These are phyloP conservation scores for Platalea minor DNA, from an alignment of 2,797 vertebrate genomes.

Conservation along the genomic window DNA sequence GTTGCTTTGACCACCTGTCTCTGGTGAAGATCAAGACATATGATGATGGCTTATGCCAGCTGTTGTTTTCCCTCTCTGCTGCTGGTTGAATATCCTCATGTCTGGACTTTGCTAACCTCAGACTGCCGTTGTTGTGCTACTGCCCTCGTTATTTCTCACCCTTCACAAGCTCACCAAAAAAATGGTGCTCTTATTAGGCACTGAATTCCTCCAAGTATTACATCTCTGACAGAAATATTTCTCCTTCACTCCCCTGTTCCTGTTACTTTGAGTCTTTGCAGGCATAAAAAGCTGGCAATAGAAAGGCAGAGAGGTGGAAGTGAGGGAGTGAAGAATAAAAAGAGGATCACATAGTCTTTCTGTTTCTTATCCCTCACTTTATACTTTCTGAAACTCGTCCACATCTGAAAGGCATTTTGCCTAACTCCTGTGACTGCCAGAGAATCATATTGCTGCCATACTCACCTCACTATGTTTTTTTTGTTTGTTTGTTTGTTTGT, in stretches of 20 bases:
- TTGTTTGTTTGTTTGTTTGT: background rate
- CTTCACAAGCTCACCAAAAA: background rate
- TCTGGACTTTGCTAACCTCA: constrained; percentile 26
- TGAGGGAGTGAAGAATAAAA: background rate
- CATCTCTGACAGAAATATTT: constrained; percentile 41
- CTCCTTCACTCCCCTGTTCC: background rate
- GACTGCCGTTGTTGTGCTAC: background rate
- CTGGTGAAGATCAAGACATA: constrained; percentile 59
- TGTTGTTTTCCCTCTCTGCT: constrained; percentile 64
- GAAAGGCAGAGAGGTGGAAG: background rate
- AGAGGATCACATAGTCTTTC: background rate
- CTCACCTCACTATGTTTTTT: background rate
- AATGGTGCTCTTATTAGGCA: background rate
- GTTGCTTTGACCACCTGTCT: constrained; percentile 67
- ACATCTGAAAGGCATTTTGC: constrained; percentile 51
- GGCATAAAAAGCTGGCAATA: background rate
- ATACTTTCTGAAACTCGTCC: constrained; percentile 55
- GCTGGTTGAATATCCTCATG: background rate
- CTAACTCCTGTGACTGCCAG: constrained; percentile 41
- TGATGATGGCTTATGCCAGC: constrained; percentile 54
- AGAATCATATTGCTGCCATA: constrained; percentile 22
- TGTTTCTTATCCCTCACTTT: constrained; percentile 29
- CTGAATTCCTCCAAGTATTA: constrained; percentile 37
- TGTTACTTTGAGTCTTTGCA: background rate
- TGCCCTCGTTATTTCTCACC: constrained; percentile 42